phyloP scores from a whole-genome alignment of 2,888 invertebrate species.

The Stenolophus ochropezus region DNA sequence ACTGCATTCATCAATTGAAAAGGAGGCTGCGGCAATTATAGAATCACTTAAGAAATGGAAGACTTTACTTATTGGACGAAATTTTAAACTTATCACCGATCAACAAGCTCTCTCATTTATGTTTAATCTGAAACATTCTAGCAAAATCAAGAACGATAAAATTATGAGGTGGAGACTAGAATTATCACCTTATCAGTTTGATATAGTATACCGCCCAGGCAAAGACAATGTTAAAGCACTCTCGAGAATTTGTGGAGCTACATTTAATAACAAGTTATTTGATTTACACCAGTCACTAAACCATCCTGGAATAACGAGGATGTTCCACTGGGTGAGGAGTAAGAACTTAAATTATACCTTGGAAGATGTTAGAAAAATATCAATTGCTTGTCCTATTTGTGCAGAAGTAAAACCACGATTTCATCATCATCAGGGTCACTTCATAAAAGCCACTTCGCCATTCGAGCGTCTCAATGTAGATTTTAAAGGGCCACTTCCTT shows the following conservation, averaged over 20 bases:
- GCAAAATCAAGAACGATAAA: conserved; percentile 61
- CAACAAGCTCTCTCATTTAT: too few species aligned
- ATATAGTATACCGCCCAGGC: conserved; percentile 32
- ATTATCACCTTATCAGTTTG: conserved; percentile 54
- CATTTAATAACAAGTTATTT: neutral
- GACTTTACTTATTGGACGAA: conserved; percentile 56
- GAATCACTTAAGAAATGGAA: conserved; percentile 62
- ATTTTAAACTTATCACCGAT: conserved; percentile 19
- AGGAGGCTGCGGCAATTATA: conserved; percentile 56
- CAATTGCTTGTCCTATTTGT: too few species aligned
- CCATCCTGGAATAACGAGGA: neutral
- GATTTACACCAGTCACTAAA: neutral
- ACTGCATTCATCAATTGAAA: conserved; percentile 60
- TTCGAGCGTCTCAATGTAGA: too few species aligned
- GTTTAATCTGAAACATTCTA: too few species aligned
- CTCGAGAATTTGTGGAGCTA: neutral
- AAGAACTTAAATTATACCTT: neutral
- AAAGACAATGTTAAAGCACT: conserved; percentile 17
- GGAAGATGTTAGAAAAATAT: too few species aligned
- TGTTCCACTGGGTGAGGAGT: neutral
- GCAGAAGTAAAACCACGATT: too few species aligned
- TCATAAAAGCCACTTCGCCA: too few species aligned
- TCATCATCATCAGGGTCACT: too few species aligned
- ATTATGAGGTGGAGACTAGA: conserved; percentile 61
- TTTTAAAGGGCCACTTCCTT: too few species aligned